These are phyloP conservation scores for Zingel zingel DNA, from an alignment of 2,113 vertebrate species.

Conservation along the genomic window DNA sequence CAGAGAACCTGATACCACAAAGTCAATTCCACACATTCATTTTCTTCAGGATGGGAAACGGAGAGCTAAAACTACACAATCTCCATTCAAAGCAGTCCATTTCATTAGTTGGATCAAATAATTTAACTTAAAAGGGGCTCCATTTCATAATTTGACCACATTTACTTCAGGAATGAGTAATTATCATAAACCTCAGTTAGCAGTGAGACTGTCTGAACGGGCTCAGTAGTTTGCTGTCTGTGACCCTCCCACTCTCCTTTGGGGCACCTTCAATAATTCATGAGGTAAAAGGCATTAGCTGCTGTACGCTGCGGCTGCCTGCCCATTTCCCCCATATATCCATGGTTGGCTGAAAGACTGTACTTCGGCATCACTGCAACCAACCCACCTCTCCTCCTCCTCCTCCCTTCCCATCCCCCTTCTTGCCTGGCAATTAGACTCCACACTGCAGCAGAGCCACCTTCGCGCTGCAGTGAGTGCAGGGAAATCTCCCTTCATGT, in stretches of 20 bases:
- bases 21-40: constrained; percentile 54
- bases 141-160: constrained; percentile 6
- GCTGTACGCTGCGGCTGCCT: constrained; percentile 55
- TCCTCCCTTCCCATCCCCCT: constrained; percentile 63
- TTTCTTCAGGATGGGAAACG: constrained; percentile 28
- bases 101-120: neutral
- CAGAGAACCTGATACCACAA: constrained; percentile 59
- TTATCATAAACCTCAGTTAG: constrained; percentile 29
- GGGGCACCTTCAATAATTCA: constrained; percentile 77
- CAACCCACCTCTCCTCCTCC: constrained; percentile 55
- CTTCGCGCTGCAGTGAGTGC: constrained; percentile 63
- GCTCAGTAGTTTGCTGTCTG: constrained; percentile 37
- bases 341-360: constrained; percentile 63
- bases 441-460: constrained; percentile 78
- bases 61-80: neutral
- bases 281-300: constrained; percentile 65
- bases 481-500: constrained; percentile 60
- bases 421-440: constrained; percentile 73
- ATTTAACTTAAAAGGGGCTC: constrained; percentile 15
- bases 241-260: constrained; percentile 51
- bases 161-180: constrained; percentile 37
- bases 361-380: constrained; percentile 74
- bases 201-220: constrained; percentile 29
- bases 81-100: neutral
- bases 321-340: constrained; percentile 29